Evolutionary conservation across 2,113 vertebrate genomes (phyloP), one percentile per base, ranked within the genome.

Genomic region (Smithornis capensis): DNA sequence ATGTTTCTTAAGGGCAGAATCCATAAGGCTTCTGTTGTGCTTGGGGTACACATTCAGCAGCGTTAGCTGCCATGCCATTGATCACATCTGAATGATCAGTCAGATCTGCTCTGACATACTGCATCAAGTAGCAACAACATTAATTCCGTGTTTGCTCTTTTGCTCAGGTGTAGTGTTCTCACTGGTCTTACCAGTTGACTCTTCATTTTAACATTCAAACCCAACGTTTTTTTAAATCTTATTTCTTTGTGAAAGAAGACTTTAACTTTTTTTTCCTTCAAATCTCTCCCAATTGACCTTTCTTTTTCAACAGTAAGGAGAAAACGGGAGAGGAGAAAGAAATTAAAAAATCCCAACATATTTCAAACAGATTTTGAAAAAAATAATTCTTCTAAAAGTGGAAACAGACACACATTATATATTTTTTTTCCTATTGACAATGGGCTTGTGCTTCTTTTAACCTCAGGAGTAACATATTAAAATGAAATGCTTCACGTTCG

Each of bases 361-460:
- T 71, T 69, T 29, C 33, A 49, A 80, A 77, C 11, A 69, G 62
- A 33, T 57, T 85, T 74, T 74, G 37, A 35, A 76, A 59, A 50
- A 68, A 47, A 7, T 79, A 1, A 6, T 10, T 49, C 77, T 94
- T 29, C 57, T 80, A 9, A 22, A 86, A 74, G 18, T 70, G 27
- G 68, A 77, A 92, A 63, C 6, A 11, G 75, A 75, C 19, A 31
- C 10, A 57, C 0, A 3, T 53, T 65, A 22, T 24, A 37, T 3
- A 5, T 33, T 91, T 78, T 68, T n/a, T 83, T 38, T 24, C 19
- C 38, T 25, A 24, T 15, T 94, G 67, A 38, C 56, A 79, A 17
- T 84, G 77, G 78, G 60, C 33, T 91, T 60, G 33, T 59, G 28
- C 62, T 76, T 93, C 71, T 70, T 83, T 78, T 87, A 93, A 96